Conservation (phyloP, 2,888 invertebrate species). For the Agrochola macilenta region DNA sequence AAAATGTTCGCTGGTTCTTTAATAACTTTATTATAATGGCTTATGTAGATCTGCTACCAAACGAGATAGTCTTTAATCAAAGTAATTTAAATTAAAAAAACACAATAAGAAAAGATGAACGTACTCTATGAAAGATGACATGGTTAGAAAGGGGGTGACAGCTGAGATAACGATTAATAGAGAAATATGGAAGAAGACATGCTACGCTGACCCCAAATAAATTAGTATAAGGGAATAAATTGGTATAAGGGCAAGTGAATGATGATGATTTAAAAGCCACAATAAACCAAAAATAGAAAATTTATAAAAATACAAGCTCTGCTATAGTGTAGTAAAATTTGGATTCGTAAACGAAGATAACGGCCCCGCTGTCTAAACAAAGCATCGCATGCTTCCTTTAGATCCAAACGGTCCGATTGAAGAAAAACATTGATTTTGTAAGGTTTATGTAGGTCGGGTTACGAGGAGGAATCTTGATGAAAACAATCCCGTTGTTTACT, state of each 20-base stretch:
- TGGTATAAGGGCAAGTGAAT: background rate
- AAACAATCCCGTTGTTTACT: conserved; percentile 40
- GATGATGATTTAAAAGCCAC: background rate
- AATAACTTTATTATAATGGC: conserved; percentile 2
- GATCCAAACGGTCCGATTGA: conserved; percentile 37
- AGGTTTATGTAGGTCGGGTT: conserved; percentile 41
- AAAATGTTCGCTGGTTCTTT: conserved; percentile 1
- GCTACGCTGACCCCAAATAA: too few species aligned
- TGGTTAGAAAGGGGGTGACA: background rate
- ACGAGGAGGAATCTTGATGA: conserved; percentile 41
- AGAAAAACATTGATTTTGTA: conserved; percentile 54
- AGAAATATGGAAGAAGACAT: background rate
- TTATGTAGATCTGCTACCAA: background rate
- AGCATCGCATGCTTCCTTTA: conserved; percentile 30
- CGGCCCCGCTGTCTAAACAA: conserved; percentile 44
- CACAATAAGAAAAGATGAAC: background rate
- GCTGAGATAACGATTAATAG: background rate
- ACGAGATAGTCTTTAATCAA: background rate
- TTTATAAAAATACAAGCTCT: conserved; percentile 27
- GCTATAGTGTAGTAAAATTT: conserved; percentile 30
- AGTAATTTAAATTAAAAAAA: conserved; percentile 2
- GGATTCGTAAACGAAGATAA: conserved; percentile 22
- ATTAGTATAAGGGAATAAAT: background rate
- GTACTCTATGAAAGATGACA: background rate
- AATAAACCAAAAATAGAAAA: conserved; percentile 18